Percentiles rank a stretch among this genome's conserved stretches.
phyloP scores from a whole-genome alignment of 2,113 vertebrate species.

The Hippocampus abdominalis region DNA sequence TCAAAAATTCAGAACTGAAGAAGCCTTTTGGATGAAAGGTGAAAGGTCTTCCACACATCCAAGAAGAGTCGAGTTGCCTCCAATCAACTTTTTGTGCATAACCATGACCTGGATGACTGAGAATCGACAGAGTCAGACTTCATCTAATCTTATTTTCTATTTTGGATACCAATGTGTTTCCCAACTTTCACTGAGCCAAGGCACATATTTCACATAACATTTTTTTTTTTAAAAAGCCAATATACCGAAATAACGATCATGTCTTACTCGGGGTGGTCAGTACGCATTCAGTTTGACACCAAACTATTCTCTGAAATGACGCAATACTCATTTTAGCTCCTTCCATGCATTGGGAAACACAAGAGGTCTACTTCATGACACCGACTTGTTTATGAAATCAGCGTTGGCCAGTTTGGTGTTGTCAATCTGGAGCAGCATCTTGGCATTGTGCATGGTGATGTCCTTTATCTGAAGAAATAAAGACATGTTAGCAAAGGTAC shows the following conservation, averaged over 20 bases:
- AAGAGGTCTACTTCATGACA: background rate
- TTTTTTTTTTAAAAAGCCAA: background rate
- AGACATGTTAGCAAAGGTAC: background rate
- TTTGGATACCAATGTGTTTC: background rate
- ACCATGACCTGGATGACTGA: no score
- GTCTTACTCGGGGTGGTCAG: background rate
- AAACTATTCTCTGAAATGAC: no score
- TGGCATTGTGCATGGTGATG: slow-evolving; percentile 68
- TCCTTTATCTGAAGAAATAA: slow-evolving; percentile 61
- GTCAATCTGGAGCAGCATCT: slow-evolving; percentile 69
- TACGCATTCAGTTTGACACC: no score
- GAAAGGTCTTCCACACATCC: no score
- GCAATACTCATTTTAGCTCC: no score
- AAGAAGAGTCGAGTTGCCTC: background rate
- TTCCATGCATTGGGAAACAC: background rate
- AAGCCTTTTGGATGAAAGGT: no score
- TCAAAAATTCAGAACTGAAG: no score
- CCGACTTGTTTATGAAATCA: slow-evolving; percentile 76
- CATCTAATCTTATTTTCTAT: background rate
- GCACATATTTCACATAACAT: background rate
- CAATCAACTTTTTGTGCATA: background rate
- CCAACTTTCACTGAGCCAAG: background rate
- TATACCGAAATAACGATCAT: background rate
- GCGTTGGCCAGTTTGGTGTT: slow-evolving; percentile 69
- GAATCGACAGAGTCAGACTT: background rate